Conservation (phyloP, 2,797 vertebrate genomes). For the Pipistrellus pipistrellus region DNA sequence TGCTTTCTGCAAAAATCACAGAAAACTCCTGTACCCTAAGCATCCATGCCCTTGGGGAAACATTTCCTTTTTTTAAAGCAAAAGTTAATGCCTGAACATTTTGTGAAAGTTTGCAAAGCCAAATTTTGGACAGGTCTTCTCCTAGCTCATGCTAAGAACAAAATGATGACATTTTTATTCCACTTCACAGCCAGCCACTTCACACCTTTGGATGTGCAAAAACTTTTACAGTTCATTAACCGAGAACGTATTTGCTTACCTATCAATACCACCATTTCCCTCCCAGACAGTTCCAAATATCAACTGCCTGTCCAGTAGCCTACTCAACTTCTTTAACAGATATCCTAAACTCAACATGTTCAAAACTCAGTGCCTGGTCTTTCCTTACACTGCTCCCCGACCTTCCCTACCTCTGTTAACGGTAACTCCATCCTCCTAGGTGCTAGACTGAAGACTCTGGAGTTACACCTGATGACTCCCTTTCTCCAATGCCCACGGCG, state of each 20-base stretch:
- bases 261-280: background rate
- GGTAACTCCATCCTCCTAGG: background rate
- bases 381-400: background rate
- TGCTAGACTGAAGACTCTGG: background rate
- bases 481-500: background rate
- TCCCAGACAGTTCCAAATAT: background rate
- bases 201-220: conserved; percentile 34
- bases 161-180: conserved; percentile 57
- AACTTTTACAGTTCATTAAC: conserved; percentile 44
- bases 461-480: background rate
- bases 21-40: conserved; percentile 49
- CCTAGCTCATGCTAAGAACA: conserved; percentile 54
- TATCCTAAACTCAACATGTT: background rate
- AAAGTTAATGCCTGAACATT: conserved; percentile 65
- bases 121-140: conserved; percentile 56
- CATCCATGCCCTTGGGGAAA: background rate
- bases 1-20: conserved; percentile 57
- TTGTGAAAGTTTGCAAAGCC: conserved; percentile 67
- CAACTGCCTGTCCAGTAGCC: background rate
- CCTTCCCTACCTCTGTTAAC: background rate
- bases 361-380: background rate
- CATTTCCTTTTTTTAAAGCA: conserved; percentile 59
- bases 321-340: background rate
- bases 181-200: conserved; percentile 20
- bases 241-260: conserved; percentile 33